phyloP scores from a whole-genome alignment of 2,113 vertebrate species.

The Amazona vittata region DNA sequence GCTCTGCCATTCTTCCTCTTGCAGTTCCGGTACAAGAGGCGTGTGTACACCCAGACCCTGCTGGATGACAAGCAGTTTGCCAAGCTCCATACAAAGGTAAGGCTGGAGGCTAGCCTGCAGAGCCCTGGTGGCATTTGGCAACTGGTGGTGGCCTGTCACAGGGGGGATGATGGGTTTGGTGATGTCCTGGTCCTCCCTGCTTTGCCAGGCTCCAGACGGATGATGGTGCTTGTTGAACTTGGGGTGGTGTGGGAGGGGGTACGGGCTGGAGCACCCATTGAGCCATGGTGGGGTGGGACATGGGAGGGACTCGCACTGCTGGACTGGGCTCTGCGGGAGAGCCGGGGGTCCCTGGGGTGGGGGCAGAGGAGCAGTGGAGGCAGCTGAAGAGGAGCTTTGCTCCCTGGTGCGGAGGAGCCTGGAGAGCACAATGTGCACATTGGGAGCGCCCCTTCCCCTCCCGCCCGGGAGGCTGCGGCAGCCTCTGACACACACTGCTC shows the following conservation, averaged over 20 bases:
- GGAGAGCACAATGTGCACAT: background rate
- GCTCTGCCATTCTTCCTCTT: background rate
- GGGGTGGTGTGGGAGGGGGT: background rate
- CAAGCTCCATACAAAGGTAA: constrained; percentile 96
- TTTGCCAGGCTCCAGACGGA: fast-evolving
- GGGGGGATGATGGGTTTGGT: background rate
- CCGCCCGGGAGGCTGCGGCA: background rate
- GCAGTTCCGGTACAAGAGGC: constrained; percentile 97
- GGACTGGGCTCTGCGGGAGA: background rate
- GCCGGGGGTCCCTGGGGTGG: background rate
- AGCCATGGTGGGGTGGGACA: background rate
- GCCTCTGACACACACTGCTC: background rate
- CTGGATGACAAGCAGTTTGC: constrained; percentile 96
- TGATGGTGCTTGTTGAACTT: background rate
- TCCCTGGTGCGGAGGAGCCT: background rate
- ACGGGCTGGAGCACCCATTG: background rate
- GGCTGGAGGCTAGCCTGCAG: background rate
- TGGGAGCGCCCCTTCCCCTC: background rate
- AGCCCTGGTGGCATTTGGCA: no score
- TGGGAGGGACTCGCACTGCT: background rate
- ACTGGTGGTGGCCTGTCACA: background rate
- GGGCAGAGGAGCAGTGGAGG: background rate
- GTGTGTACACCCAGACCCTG: constrained; percentile 91
- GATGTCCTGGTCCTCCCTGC: background rate
- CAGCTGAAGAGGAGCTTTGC: background rate